Percentiles rank a stretch among this genome's conserved stretches.
Evolutionary conservation across 2,888 invertebrate species (phyloP).

Genomic region (Drosophila yooni): DNA sequence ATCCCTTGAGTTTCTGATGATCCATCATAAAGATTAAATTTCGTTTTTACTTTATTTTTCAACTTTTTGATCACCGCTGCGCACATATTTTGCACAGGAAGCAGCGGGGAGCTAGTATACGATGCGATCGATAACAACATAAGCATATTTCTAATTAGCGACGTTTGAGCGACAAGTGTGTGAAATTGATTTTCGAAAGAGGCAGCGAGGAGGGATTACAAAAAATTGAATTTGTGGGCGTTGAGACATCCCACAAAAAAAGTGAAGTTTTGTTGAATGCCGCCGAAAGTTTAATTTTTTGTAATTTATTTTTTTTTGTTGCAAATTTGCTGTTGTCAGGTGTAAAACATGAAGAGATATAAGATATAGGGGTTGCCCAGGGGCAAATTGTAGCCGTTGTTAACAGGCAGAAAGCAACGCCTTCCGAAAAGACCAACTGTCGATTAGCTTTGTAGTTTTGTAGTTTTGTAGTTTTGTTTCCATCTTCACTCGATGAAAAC

Average conservation of each 20-base stretch:
- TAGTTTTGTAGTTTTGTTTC: conserved; percentile 30
- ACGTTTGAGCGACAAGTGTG: conserved; percentile 71
- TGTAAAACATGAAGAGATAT: conserved; percentile 22
- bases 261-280: conserved; percentile 29
- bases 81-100: conserved; percentile 46
- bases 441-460: conserved; percentile 61
- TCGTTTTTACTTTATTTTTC: conserved; percentile 14
- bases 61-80: conserved; percentile 26
- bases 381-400: conserved; percentile 48
- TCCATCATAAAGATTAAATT: conserved; percentile 53
- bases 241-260: conserved; percentile 34
- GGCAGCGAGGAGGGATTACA: not conserved
- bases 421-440: conserved; percentile 48
- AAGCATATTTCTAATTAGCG: conserved; percentile 59
- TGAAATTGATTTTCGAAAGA: conserved; percentile 64
- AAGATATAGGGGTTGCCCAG: conserved; percentile 20
- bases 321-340: conserved; percentile 25
- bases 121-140: conserved; percentile 58
- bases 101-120: conserved; percentile 24
- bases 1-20: conserved; percentile 21
- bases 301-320: conserved; percentile 2
- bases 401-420: conserved; percentile 54
- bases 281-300: conserved; percentile 7
- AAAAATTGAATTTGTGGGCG: conserved; percentile 28
- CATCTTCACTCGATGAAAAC: conserved; percentile 59